Conservation (phyloP, 2,888 invertebrate genomes). For the Melanostoma mellinum region DNA sequence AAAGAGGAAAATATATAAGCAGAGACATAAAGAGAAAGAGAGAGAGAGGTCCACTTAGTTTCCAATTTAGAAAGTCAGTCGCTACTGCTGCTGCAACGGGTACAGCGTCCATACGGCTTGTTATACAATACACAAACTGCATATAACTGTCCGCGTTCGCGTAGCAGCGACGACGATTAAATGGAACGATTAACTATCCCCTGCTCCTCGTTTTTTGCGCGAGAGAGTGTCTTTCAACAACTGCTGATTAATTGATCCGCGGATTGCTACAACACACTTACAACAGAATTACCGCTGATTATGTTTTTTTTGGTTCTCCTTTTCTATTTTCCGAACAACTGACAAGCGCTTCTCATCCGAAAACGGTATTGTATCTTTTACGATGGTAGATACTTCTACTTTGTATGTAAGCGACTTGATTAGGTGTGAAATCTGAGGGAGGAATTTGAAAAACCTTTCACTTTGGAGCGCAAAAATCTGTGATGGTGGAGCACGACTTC, state of each 20-base stretch:
- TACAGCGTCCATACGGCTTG: constrained; percentile 6
- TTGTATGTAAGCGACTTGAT: constrained; percentile 44
- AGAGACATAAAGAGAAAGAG: background rate
- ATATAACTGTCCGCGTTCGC: background rate
- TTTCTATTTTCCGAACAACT: background rate
- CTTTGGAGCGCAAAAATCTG: constrained; percentile 50
- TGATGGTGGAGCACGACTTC: constrained; percentile 53
- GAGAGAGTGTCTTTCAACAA: constrained; percentile 55
- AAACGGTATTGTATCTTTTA: constrained; percentile 20
- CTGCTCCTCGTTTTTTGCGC: background rate
- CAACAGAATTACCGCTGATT: constrained; percentile 68
- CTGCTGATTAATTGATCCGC: constrained; percentile 68
- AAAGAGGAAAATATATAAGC: constrained; percentile 37
- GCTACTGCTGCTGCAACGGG: constrained; percentile 24
- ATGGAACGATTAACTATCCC: constrained; percentile 55
- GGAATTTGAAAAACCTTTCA: constrained; percentile 64
- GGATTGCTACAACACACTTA: constrained; percentile 54
- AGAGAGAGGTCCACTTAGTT: constrained; percentile 33
- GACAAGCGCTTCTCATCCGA: constrained; percentile 1
- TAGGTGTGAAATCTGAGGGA: constrained; percentile 65
- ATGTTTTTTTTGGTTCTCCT: constrained; percentile 49
- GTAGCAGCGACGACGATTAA: constrained; percentile 26
- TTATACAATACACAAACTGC: constrained; percentile 53
- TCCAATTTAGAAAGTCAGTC: constrained; percentile 71
- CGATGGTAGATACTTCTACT: background rate